Evolutionary conservation across 2,113 vertebrate species (phyloP), one percentile per base, ranked within the genome.

Genomic region (Indicator maculatus): DNA sequence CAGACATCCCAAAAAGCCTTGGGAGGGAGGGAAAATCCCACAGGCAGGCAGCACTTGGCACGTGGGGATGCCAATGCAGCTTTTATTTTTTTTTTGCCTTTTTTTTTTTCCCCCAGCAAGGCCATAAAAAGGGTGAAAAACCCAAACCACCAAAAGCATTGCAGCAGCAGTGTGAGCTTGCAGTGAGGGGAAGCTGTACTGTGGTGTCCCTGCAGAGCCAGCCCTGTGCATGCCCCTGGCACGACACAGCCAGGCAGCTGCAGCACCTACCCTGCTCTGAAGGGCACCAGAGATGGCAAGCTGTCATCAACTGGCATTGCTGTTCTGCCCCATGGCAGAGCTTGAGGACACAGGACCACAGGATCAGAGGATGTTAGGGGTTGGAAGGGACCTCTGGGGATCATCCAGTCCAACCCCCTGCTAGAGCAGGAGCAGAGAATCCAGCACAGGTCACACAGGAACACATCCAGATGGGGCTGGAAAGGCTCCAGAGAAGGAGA

Each of bases 61-160:
- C 1, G 10, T 11, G 10, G 73, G 58, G 73, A 85, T 0, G 31
- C 85, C 33, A 8, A 55, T 67, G 79, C 83, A 78, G 77, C 44
- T 26, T 87, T 96, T 91, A 20, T 83, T 95, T 92, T 63, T 52
- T 67, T 41, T 41, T 41, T 10, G 9, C 12, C 11, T 10, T 23
- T 85, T 96, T 92, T 27, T 85, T 96, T 92, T 63, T n/a, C n/a
- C n/a, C 45, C 64, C 89, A 70, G 69, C 69, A 39, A 61, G 76
- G 67, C 86, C 38, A 44, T 60, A 56, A 81, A 89, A 84, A 79
- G 12, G 0, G 0, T 8, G 4, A 16, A 41, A 15, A 12, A 24
- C 11, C 5, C 11, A 5, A 3, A 8, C 27, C 61, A 28, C 38
- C 24, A 26, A 31, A 30, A 27, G 52, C 41, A 23, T 41, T 86